Evolutionary conservation across 2,888 invertebrate species (phyloP).

Genomic region (Ochlodes sylvanus): DNA sequence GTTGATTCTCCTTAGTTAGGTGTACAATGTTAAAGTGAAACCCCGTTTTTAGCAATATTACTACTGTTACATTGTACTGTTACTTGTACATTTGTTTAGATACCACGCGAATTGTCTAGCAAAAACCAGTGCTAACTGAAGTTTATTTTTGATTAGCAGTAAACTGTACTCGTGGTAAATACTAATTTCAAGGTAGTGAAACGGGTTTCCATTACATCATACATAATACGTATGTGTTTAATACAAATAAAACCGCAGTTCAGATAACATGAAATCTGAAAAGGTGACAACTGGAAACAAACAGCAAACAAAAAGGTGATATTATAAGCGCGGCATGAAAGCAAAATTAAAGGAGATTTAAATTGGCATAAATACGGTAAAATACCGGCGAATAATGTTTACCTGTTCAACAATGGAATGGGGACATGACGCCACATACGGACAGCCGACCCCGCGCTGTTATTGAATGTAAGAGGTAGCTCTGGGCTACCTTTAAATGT

Average conservation of each 20-base stretch:
- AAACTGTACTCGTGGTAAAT: too few relatives aligned
- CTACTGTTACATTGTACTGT: too few relatives aligned
- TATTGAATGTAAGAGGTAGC: not conserved
- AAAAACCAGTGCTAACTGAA: too few relatives aligned
- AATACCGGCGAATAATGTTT: constrained; percentile 19
- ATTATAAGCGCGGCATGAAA: constrained; percentile 16
- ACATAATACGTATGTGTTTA: not conserved
- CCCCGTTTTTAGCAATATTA: too few relatives aligned
- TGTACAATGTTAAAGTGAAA: too few relatives aligned
- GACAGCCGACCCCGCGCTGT: not conserved
- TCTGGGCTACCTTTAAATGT: too few relatives aligned
- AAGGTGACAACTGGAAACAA: not conserved
- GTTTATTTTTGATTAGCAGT: too few relatives aligned
- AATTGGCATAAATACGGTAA: constrained; percentile 10
- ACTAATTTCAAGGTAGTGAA: too few relatives aligned
- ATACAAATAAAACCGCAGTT: not conserved
- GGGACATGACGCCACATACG: constrained; percentile 20
- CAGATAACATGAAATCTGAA: constrained; percentile 1
- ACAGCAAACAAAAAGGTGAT: not conserved
- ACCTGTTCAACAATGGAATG: constrained; percentile 29
- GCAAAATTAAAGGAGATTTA: constrained; percentile 14
- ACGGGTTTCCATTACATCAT: too few relatives aligned
- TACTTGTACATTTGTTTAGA: too few relatives aligned
- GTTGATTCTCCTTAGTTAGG: too few relatives aligned
- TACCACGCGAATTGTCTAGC: too few relatives aligned